phyloP scores from a whole-genome alignment of 2,797 vertebrate genomes.

The Chrosomus eos region DNA sequence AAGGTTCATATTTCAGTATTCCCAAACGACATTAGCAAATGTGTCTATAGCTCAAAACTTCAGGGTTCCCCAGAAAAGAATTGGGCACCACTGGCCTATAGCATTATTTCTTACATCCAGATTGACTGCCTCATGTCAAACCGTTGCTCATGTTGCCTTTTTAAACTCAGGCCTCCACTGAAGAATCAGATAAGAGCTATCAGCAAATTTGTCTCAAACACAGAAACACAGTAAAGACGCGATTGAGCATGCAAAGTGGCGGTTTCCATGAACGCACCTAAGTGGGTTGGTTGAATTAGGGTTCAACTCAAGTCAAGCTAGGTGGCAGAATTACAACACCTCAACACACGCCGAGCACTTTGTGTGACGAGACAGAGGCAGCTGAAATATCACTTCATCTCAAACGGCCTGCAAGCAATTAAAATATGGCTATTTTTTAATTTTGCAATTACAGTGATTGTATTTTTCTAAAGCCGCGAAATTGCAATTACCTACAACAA shows the following conservation, averaged over 20 bases:
- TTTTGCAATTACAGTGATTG: conserved; percentile 65
- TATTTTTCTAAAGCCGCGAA: conserved; percentile 66
- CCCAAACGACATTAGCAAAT: conserved; percentile 7
- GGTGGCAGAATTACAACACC: conserved; percentile 47
- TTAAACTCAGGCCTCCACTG: conserved; percentile 66
- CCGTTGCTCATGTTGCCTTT: neutral
- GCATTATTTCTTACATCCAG: conserved; percentile 18
- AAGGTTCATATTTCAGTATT: conserved; percentile 1
- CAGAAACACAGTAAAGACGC: conserved; percentile 48
- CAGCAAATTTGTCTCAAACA: conserved; percentile 58
- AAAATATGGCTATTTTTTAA: conserved; percentile 63
- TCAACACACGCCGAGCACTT: conserved; percentile 29
- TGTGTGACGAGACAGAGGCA: conserved; percentile 39
- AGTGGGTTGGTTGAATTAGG: conserved; percentile 50
- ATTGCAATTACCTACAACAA: conserved; percentile 67
- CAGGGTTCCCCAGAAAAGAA: neutral
- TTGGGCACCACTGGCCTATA: neutral
- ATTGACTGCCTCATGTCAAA: neutral
- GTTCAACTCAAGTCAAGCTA: conserved; percentile 51
- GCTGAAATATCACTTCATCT: conserved; percentile 65
- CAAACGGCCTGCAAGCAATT: conserved; percentile 65
- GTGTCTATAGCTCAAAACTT: neutral
- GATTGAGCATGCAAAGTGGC: conserved; percentile 58
- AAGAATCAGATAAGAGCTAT: conserved; percentile 75
- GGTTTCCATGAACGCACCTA: conserved; percentile 65